phyloP scores from a whole-genome alignment of 2,888 invertebrate species.

The Proisotoma minuta region DNA sequence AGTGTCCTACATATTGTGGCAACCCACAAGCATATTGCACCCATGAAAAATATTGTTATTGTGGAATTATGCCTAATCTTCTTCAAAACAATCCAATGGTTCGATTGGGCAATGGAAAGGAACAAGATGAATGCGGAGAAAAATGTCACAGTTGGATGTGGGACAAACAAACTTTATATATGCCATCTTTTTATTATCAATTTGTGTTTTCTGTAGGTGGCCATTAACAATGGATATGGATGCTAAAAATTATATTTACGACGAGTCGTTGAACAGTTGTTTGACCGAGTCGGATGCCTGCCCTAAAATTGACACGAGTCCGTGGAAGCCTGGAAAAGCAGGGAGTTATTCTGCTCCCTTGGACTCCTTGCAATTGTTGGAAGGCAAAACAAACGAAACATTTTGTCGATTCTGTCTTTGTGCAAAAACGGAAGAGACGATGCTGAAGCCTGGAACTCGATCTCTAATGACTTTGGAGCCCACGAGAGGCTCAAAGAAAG shows the following conservation, averaged over 20 bases:
- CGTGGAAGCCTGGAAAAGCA: conserved; percentile 21
- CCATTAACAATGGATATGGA: conserved; percentile 29
- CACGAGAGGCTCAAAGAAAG: not conserved
- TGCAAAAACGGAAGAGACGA: conserved; percentile 5
- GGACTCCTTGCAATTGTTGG: conserved; percentile 27
- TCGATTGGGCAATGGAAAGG: conserved; percentile 26
- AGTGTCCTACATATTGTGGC: conserved; percentile 25
- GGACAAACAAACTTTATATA: too few relatives aligned
- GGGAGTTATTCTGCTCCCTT: conserved; percentile 10
- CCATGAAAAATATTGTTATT: conserved; percentile 27
- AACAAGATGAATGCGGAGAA: conserved; percentile 32
- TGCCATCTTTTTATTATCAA: too few relatives aligned
- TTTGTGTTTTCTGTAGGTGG: too few relatives aligned
- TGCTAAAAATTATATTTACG: conserved; percentile 27
- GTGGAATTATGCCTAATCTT: conserved; percentile 8
- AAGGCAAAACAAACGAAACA: not conserved
- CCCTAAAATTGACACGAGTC: conserved; percentile 21
- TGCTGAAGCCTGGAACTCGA: conserved; percentile 23
- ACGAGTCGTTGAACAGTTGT: conserved; percentile 18
- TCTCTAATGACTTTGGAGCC: conserved; percentile 14
- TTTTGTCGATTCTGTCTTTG: conserved; percentile 27
- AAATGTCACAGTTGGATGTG: conserved; percentile 27
- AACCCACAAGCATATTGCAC: conserved; percentile 29
- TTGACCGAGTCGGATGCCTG: not conserved
- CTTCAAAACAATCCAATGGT: conserved; percentile 12